Evolutionary conservation across 2,113 vertebrate genomes (phyloP), one percentile per base, ranked within the genome.

Genomic region (Noturus placidus): DNA sequence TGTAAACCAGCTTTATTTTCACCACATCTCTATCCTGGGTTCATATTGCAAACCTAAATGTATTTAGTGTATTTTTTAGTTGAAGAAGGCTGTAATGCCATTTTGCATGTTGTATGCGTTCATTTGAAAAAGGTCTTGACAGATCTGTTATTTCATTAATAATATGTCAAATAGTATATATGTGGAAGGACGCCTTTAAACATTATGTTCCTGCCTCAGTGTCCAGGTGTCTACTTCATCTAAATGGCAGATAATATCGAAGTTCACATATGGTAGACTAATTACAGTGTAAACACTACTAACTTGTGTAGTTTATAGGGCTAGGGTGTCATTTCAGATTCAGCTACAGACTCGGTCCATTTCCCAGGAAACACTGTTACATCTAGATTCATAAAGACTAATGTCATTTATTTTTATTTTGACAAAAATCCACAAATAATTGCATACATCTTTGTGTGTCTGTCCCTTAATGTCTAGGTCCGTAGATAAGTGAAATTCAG

Each of bases 181-280:
- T 35, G 35, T 61, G 57, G 35, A 82, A 42, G 56, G 57, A 63
- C 38, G 57, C 25, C 20, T 80, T 80, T 33, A 80, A 80, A 57
- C 30, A 20, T 11, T 57, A 79, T 54, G 77, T 46, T 79, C 33
- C 46, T 33, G n/a, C 50, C 8, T 54, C 77, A 56, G 77, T 56
- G 77, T 33, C 52, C 52, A 80, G 50, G 77, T 80, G 77, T 80
- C 80, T 82, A 42, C 57, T 63, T 63, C 13, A 82, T 82, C 6
- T 80, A 33, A 80, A 63, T 63, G 79, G 61, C 56, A 63, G 63
- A 82, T 25, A 82, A 63, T 35, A 33, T 82, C 57, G 35, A 42
- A 15, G 56, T 63, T 14, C 20, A 63, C 56, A 82, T 42, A 82
- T 82, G 80, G 57, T 63, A 63, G 56, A 27, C 10, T 25, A 82